phyloP scores from a whole-genome alignment of 2,888 invertebrate genomes.

The Aquatica leii region DNA sequence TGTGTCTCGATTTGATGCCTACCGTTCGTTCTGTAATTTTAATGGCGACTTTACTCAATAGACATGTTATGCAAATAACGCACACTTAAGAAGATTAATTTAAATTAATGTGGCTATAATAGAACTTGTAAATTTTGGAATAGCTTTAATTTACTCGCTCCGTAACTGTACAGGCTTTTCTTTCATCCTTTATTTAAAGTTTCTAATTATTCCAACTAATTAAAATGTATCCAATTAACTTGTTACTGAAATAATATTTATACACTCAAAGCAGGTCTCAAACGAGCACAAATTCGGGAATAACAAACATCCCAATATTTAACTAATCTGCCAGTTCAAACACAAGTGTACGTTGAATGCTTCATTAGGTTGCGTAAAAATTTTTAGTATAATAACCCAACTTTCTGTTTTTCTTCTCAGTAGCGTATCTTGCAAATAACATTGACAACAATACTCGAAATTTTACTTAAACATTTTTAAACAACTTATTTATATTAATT shows the following conservation, averaged over 20 bases:
- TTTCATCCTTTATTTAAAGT: constrained; percentile 44
- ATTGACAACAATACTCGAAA: constrained; percentile 34
- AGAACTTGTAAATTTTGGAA: constrained; percentile 33
- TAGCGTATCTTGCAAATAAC: constrained; percentile 18
- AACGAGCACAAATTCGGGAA: constrained; percentile 43
- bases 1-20: constrained; percentile 35
- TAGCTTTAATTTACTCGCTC: constrained; percentile 29
- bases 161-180: constrained; percentile 33
- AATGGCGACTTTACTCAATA: constrained; percentile 24
- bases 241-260: constrained; percentile 48
- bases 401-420: constrained; percentile 26
- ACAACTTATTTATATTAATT: no score
- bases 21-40: constrained; percentile 29
- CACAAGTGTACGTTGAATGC: constrained; percentile 45
- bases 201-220: constrained; percentile 48
- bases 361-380: constrained; percentile 46
- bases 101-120: constrained; percentile 36
- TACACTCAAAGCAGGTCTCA: constrained; percentile 42
- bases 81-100: constrained; percentile 34
- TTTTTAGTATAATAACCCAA: constrained; percentile 40
- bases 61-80: constrained; percentile 30
- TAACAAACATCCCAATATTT: constrained; percentile 48
- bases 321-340: constrained; percentile 48
- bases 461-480: no score
- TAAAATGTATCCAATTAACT: constrained; percentile 49